Evolutionary conservation across 64 coral and sea anemone species (phyloP), one percentile per base, ranked within the genome.

Genomic region (Pachyseris speciosa): DNA sequence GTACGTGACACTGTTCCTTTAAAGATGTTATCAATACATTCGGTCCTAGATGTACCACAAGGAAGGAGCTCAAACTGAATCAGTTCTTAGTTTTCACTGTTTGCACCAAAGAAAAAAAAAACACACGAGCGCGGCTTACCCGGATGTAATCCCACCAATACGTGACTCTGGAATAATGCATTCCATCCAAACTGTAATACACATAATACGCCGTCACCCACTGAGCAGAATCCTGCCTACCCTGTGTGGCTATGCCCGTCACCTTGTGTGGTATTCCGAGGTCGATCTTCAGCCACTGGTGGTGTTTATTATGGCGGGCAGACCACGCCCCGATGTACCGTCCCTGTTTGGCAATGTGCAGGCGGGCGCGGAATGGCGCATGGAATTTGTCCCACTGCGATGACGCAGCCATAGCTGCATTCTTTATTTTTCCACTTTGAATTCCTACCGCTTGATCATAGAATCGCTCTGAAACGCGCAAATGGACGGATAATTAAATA

Each of bases 191-290:
- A 63, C 92, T 89, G 76, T 83, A 94, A 9, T 78, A 83, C 19
- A 94, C 68, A n/a, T 42, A 74, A 84, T 73, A 94, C 1, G 69
- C 61, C 6, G 60, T 99, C 49, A 99, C 93, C 97, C 97, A 99
- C 15, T 99, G 93, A 11, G 86, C 95, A 1, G 86, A 73, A 76
- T 93, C 94, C 30, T 83, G 69, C 27, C 97, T 72, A 52, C 97
- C 95, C 37, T 96, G 95, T 5, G 91, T 96, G 16, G 91, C 95
- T 9, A 96, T 44, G 11, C 91, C 95, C 26, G 84, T 96, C 33
- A 96, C 51, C 30, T 70, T 75, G 36, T 70, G 75, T 41, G 72
- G 9, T 0, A 37, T 36, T 47, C 89, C 95, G 13, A 96, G 79
- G 70, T 93, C 79, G 20, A 93, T 43, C 91, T 90, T 64, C 44